These are phyloP conservation scores for Lepidochrysops patricia DNA, from an alignment of 2,888 invertebrate genomes.

Conservation along the genomic window DNA sequence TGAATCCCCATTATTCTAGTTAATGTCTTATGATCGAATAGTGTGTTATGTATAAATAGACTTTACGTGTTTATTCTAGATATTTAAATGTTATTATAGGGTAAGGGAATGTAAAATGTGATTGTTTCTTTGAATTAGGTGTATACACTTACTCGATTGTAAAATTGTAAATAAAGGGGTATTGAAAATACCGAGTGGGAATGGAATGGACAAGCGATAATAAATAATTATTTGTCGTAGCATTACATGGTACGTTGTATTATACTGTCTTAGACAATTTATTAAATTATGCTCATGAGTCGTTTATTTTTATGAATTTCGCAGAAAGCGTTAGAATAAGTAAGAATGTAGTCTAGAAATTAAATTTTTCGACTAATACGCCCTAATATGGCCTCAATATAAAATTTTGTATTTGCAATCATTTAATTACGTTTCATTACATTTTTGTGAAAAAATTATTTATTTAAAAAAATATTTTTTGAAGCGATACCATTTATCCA, in stretches of 20 bases:
- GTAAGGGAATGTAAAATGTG: conserved; percentile 40
- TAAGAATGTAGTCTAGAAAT: not conserved
- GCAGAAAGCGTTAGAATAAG: not conserved
- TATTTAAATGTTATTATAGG: conserved; percentile 44
- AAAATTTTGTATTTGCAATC: not conserved
- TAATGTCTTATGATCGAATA: conserved; percentile 60
- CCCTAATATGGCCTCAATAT: not conserved
- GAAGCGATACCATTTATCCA: not conserved
- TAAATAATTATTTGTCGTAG: not conserved
- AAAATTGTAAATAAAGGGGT: conserved; percentile 7
- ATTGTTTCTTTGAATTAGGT: conserved; percentile 40
- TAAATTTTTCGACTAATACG: not conserved
- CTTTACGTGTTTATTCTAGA: conserved; percentile 55
- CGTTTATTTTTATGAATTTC: not conserved
- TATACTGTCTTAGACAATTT: conserved; percentile 2
- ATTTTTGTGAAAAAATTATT: not conserved
- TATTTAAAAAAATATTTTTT: not conserved
- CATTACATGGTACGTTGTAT: not conserved
- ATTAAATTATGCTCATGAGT: not conserved
- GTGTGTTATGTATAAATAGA: conserved; percentile 50
- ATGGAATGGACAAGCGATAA: not conserved
- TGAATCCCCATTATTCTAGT: conserved; percentile 33
- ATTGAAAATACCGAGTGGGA: conserved; percentile 4
- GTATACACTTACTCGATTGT: conserved; percentile 15
- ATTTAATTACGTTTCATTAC: not conserved